Base-by-base conservation (phyloP, 1,140 invertebrate genomes). In the Macrosteles quadrilineatus region DNA sequence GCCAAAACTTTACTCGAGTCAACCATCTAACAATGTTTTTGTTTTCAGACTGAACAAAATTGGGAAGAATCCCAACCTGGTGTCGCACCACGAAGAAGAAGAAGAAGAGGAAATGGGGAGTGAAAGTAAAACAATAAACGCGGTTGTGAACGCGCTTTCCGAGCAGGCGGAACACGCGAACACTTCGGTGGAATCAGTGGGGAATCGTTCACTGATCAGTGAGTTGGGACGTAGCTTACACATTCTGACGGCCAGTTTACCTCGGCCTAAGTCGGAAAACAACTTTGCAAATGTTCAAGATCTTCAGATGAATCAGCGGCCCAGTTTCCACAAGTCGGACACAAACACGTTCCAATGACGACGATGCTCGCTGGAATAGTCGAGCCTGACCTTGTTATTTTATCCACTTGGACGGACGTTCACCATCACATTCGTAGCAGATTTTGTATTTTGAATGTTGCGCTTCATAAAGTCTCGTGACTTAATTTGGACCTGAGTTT, bases 51-150 rank as follows among this genome's bases (percentile, higher is more conserved):
- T 99, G 74, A 98, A 98, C 83, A 98, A 98, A 85, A 98, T 99
- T 79, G 97, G 97, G 63, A 98, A 98, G 85, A 98, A 98, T 85
- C 96, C 96, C 55, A 97, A 95, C 79, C 88, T 98, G 75, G 94
- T 98, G 72, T 91, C 93, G 71, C 94, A 96, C 78, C 87, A 94
- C 65, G 94, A 96, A 79, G 92, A 94, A 81, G 75, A 75, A 43
- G 76, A 77, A 45, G 76, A 76, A 21, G 75, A 80, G 53, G 91
- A 93, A 80, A 86, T 91, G 75, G 91, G 90, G 76, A 91, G 90
- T 83, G 93, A 95, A 81, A 92, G 91, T 77, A 94, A 94, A 83
- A 93, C 91, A 53, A 94, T 96, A 77, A 94, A 93, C 77, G 93
- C 93, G 30, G 93, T 96, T 71, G 93, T 96, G 68, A 95, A 93